Conservation (phyloP, 2,888 invertebrate genomes). For the Cephus runcator region DNA sequence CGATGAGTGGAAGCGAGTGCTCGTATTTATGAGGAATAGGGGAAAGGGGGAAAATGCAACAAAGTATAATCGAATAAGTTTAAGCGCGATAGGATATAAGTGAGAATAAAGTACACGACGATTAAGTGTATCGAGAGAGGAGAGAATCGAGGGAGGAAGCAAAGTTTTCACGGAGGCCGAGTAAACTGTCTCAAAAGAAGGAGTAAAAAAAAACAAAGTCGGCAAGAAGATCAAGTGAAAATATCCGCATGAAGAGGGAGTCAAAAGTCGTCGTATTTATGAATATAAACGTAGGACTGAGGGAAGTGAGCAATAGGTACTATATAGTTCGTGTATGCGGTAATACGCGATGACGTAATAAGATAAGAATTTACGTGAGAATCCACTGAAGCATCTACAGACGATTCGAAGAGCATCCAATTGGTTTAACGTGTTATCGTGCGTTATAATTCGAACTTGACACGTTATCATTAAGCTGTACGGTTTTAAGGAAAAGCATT, state of each 20-base stretch:
- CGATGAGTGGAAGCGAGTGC: background rate
- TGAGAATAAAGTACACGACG: background rate
- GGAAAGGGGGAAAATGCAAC: background rate
- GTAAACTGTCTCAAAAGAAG: background rate
- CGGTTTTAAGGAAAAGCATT: background rate
- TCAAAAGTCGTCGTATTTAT: background rate
- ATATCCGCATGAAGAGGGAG: background rate
- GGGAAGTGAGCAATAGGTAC: background rate
- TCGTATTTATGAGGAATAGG: background rate
- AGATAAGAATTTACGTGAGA: background rate
- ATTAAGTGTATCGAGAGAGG: background rate
- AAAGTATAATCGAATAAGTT: background rate
- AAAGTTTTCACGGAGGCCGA: background rate
- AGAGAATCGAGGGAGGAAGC: background rate
- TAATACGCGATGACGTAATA: background rate
- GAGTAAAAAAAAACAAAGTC: background rate
- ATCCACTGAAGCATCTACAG: background rate
- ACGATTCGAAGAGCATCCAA: background rate
- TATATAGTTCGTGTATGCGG: background rate
- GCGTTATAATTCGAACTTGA: background rate
- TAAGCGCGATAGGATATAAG: background rate
- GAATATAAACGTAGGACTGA: background rate
- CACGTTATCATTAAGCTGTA: background rate
- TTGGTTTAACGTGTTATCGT: background rate
- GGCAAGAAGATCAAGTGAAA: no score